Percentiles rank a stretch among this genome's conserved stretches.
phyloP scores from a whole-genome alignment of 2,888 invertebrate genomes.

The Carpatolechia fugitivella region DNA sequence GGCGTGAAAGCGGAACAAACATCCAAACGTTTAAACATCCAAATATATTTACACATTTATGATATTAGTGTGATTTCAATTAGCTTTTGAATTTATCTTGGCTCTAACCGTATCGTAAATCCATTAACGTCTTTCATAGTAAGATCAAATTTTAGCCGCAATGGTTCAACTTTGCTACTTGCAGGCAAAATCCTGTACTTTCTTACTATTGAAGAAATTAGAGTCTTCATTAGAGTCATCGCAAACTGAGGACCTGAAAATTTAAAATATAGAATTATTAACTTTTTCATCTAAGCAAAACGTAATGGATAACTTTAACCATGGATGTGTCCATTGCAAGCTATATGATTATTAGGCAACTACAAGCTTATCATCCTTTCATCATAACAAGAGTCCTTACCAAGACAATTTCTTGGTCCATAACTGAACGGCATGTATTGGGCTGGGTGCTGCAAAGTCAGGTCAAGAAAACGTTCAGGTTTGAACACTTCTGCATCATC shows the following conservation, averaged over 20 bases:
- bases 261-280: background rate
- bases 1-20: too few species aligned
- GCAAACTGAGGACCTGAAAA: slow-evolving; percentile 1
- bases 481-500: slow-evolving; percentile 42
- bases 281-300: too few species aligned
- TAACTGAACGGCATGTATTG: slow-evolving; percentile 43
- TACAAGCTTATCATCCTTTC: too few species aligned
- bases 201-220: background rate
- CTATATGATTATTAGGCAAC: too few species aligned
- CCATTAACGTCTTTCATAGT: background rate
- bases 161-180: background rate
- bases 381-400: slow-evolving; percentile 28
- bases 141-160: background rate
- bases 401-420: slow-evolving; percentile 43
- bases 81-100: background rate
- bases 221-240: background rate
- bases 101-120: background rate
- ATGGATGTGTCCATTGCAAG: too few species aligned
- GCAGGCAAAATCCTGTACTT: background rate
- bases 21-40: too few species aligned
- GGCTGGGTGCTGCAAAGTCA: slow-evolving; percentile 30
- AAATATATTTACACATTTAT: too few species aligned
- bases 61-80: too few species aligned
- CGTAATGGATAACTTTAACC: too few species aligned
- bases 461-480: slow-evolving; percentile 47